Percentiles rank a stretch among this genome's conserved stretches.
Evolutionary conservation across 2,888 invertebrate species (phyloP).

Genomic region (Lycocerus yunnanus): DNA sequence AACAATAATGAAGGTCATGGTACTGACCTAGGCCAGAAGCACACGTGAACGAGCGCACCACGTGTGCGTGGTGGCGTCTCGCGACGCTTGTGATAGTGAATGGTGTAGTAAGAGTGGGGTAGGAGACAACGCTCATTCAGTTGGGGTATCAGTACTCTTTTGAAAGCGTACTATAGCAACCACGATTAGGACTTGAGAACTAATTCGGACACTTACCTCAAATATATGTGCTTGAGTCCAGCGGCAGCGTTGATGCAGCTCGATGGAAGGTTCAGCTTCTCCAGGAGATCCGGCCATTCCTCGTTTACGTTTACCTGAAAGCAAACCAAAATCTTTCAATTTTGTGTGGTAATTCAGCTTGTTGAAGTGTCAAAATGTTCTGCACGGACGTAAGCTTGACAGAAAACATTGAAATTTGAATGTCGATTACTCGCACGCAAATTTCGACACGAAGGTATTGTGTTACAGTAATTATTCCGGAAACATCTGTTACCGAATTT

Average conservation of each 20-base stretch:
- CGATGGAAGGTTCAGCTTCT: slow-evolving; percentile 75
- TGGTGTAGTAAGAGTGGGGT: slow-evolving; percentile 33
- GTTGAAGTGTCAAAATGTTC: neutral
- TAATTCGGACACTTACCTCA: slow-evolving; percentile 63
- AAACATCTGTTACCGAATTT: neutral
- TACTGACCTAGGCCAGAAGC: slow-evolving; percentile 39
- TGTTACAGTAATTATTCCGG: neutral
- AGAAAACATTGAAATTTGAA: neutral
- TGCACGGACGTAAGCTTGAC: neutral
- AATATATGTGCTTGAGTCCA: slow-evolving; percentile 82
- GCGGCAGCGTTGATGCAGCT: slow-evolving; percentile 89
- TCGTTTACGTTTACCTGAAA: slow-evolving; percentile 84
- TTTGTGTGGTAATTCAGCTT: neutral
- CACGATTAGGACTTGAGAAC: neutral
- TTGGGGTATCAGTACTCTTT: slow-evolving; percentile 31
- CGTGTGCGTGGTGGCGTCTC: slow-evolving; percentile 40
- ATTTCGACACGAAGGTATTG: neutral
- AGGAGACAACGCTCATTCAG: slow-evolving; percentile 23
- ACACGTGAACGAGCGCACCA: slow-evolving; percentile 45
- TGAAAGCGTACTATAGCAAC: slow-evolving; percentile 20
- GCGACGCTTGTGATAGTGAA: slow-evolving; percentile 41
- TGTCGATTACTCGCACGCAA: neutral
- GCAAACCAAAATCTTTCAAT: neutral
- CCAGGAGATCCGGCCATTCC: slow-evolving; percentile 83
- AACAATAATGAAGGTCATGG: slow-evolving; percentile 38